A percentile compares a stretch with the other conserved stretches of the same genome.
These are phyloP conservation scores for Idaea straminata DNA, from an alignment of 2,888 invertebrate genomes.

Conservation along the genomic window DNA sequence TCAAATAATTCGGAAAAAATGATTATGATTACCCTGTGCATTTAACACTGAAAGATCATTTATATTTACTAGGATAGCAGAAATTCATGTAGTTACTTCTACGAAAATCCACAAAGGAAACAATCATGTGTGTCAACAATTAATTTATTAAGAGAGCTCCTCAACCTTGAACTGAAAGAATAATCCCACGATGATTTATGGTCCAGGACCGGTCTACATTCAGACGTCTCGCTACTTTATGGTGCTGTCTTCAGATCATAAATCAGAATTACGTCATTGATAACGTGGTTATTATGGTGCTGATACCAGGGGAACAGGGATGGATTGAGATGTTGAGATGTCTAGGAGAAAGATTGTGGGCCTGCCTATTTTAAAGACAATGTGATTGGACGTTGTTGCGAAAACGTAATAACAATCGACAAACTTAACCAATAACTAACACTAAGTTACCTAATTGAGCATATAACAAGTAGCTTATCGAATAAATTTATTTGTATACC, in stretches of 20 bases:
- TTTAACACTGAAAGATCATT: too few relatives aligned
- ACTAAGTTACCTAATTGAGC: too few relatives aligned
- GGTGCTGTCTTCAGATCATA: not conserved
- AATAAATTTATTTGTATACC: too few relatives aligned
- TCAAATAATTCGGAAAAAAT: too few relatives aligned
- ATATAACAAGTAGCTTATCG: too few relatives aligned
- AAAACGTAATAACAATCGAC: too few relatives aligned
- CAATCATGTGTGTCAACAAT: not conserved
- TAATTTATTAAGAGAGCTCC: too few relatives aligned
- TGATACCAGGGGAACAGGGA: not conserved
- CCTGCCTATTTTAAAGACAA: too few relatives aligned
- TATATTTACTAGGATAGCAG: too few relatives aligned
- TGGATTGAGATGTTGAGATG: not conserved
- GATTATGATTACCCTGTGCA: too few relatives aligned
- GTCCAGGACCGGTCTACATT: constrained; percentile 3
- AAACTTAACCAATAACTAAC: too few relatives aligned
- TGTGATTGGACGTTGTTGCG: too few relatives aligned
- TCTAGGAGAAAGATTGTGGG: not conserved
- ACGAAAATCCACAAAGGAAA: not conserved
- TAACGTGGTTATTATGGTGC: not conserved
- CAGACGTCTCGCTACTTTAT: not conserved
- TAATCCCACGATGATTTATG: constrained; percentile 8
- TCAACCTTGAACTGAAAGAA: not conserved
- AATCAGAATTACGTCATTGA: not conserved
- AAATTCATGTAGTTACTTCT: not conserved